Conservation (phyloP, 2,888 invertebrate species). For the Phytoseiulus persimilis region DNA sequence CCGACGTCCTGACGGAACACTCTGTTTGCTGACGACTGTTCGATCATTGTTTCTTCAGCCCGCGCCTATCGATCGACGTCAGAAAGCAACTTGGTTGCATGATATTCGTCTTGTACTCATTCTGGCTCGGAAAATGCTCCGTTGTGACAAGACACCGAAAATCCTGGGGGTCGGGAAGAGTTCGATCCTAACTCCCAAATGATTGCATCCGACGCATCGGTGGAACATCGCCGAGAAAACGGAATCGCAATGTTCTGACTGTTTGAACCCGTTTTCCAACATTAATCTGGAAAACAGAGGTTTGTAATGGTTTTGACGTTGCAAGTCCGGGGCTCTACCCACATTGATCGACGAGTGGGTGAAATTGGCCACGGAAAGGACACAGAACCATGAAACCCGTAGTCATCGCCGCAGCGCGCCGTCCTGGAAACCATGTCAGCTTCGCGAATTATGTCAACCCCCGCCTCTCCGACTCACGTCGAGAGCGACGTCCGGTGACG, state of each 20-base stretch:
- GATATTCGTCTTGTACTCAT: not conserved
- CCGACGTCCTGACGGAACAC: not conserved
- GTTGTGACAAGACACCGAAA: no score
- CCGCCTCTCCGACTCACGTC: no score
- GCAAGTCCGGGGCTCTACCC: not conserved
- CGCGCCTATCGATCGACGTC: not conserved
- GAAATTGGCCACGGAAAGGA: not conserved
- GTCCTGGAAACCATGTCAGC: no score
- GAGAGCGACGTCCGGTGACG: no score
- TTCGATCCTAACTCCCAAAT: no score
- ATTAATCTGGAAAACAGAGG: not conserved
- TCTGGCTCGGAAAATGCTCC: no score
- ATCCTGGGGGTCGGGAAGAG: no score
- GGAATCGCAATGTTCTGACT: not conserved
- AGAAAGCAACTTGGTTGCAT: not conserved
- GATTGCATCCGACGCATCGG: no score
- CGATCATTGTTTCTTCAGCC: not conserved
- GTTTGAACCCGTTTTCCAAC: not conserved
- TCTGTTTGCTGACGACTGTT: not conserved
- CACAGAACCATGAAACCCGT: not conserved
- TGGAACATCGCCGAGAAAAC: no score
- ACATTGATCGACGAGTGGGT: not conserved
- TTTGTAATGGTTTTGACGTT: not conserved
- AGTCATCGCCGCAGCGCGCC: not conserved
- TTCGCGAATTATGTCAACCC: no score